A percentile compares a stretch with the other conserved stretches of the same genome.
Evolutionary conservation across 2,888 invertebrate species (phyloP).

Genomic region (Leptinotarsa tumamoca): DNA sequence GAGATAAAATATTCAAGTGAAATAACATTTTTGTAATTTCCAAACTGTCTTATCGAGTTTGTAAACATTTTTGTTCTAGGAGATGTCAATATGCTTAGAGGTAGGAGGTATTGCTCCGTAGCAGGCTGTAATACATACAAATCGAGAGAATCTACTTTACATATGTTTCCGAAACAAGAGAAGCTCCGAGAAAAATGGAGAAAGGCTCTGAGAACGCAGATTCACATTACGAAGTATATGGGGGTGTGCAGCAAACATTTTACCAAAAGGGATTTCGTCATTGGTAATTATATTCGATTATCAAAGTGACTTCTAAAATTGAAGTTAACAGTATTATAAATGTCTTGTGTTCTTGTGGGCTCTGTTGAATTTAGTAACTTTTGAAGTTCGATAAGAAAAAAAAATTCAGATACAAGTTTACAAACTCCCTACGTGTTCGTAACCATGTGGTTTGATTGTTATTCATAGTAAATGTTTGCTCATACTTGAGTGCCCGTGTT

Average conservation of each 20-base stretch:
- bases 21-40: too few relatives aligned
- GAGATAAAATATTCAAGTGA: too few relatives aligned
- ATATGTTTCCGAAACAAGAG: slow-evolving; percentile 7
- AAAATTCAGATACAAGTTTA: too few relatives aligned
- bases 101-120: not conserved
- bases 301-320: not conserved
- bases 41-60: too few relatives aligned
- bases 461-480: too few relatives aligned
- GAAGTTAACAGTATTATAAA: too few relatives aligned
- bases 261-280: slow-evolving; percentile 15
- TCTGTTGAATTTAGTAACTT: too few relatives aligned
- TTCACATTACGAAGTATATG: slow-evolving; percentile 4
- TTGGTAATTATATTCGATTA: not conserved
- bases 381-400: too few relatives aligned
- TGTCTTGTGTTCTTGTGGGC: too few relatives aligned
- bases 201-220: slow-evolving; percentile 14
- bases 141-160: slow-evolving; percentile 11
- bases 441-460: too few relatives aligned
- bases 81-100: not conserved
- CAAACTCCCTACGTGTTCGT: too few relatives aligned
- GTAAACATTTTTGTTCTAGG: not conserved
- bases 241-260: slow-evolving; percentile 18
- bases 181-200: slow-evolving; percentile 12
- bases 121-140: slow-evolving; percentile 6
- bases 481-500: too few relatives aligned